Percentiles rank a stretch among this genome's conserved stretches.
Evolutionary conservation across 2,888 invertebrate species (phyloP).

Genomic region (Drosophila niveifrons): DNA sequence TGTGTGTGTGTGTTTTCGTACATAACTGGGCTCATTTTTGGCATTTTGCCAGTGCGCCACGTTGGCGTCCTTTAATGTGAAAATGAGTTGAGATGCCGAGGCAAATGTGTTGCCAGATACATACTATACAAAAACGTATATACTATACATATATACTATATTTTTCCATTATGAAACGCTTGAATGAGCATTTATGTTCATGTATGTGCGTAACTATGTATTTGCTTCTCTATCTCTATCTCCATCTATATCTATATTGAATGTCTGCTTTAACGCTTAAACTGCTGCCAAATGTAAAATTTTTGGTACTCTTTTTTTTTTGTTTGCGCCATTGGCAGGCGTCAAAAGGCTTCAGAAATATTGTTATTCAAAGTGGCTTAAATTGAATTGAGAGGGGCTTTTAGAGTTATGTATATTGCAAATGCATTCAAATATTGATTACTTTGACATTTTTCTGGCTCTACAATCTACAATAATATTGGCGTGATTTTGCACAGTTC

Average conservation of each 20-base stretch:
- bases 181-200: slow-evolving; percentile 68
- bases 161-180: slow-evolving; percentile 74
- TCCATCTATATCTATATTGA: slow-evolving; percentile 29
- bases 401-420: slow-evolving; percentile 14
- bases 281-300: slow-evolving; percentile 45
- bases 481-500: background rate
- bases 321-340: slow-evolving; percentile 26
- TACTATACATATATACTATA: slow-evolving; percentile 14
- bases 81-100: slow-evolving; percentile 75
- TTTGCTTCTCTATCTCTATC: slow-evolving; percentile 24
- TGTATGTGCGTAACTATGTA: slow-evolving; percentile 25
- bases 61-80: slow-evolving; percentile 79
- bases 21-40: slow-evolving; percentile 63
- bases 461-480: slow-evolving; percentile 6
- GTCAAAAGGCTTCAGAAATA: slow-evolving; percentile 34
- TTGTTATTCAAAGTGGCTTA: slow-evolving; percentile 29
- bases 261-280: slow-evolving; percentile 38
- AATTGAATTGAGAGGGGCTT: slow-evolving; percentile 36
- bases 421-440: slow-evolving; percentile 31
- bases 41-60: slow-evolving; percentile 78
- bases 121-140: slow-evolving; percentile 8
- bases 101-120: slow-evolving; percentile 62
- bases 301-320: slow-evolving; percentile 28
- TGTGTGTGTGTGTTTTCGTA: slow-evolving; percentile 13
- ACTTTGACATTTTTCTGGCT: background rate